Evolutionary conservation across 1,140 invertebrate genomes (phyloP), one percentile per base, ranked within the genome.

Genomic region (Harlomillsia oculata): DNA sequence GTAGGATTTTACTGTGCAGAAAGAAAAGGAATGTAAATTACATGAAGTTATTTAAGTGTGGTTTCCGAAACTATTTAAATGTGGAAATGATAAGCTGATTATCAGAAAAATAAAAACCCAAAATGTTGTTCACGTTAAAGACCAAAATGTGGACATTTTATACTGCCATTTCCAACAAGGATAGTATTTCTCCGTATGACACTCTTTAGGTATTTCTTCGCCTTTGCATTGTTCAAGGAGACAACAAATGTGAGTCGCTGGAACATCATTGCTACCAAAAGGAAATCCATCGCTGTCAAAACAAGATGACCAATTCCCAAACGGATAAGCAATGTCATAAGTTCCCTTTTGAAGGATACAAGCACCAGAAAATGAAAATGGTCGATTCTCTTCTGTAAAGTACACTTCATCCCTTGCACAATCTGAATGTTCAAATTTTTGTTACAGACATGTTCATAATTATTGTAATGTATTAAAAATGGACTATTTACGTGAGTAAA

Each of bases 231-330:
- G 26, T 21, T 52, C 9, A 3, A 46, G 32, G 6, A 54, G 29
- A 29, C 58, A 55, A 28, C 58, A 56, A 1, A 23, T 5, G 21
- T 25, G 29, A 2, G 16, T 43, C 0, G 40, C 36, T 5, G 36
- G 30, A 2, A 37, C 36, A 8, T 37, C 16, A 18, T 51, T 46
- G 23, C 6, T 43, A n/a, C 45, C 45, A 9, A n/a, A 34, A 30
- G 30, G 4, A 18, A 74, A 78, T 3, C 77, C 77, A 57, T 79
- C 75, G 3, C 50, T 60, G 65, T 79, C 77, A 2, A 79, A 73
- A 59, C 77, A 78, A 67, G 74, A 77, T 30, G 59, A 66, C 6
- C 69, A 65, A 25, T 69, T 70, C 5, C 72, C 72, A 5, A 68
- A 66, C 37, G 70, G 69, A 61, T 78, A 76, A 18, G 69, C 64